Percentiles rank a stretch among this genome's conserved stretches.
These are phyloP conservation scores for Dinoponera quadriceps DNA, from an alignment of 1,140 invertebrate genomes.

Conservation along the genomic window DNA sequence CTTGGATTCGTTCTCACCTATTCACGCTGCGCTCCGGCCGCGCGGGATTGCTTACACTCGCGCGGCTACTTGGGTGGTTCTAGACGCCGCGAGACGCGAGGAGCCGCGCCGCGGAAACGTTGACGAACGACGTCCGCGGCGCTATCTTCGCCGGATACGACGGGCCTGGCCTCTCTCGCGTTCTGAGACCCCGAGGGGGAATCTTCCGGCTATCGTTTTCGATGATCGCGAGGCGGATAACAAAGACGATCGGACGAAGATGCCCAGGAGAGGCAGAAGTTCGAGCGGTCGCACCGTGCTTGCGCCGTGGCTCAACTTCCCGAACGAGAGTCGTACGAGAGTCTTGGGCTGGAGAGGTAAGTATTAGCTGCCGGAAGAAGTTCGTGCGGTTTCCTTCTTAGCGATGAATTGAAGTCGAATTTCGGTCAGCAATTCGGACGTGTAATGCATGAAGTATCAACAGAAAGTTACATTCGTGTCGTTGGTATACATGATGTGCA, in stretches of 20 bases:
- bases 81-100: constrained; percentile 50
- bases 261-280: too few species aligned
- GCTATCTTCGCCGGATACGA: constrained; percentile 8
- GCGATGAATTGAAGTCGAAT: too few species aligned
- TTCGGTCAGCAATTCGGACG: too few species aligned
- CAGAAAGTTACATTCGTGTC: too few species aligned
- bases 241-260: neutral
- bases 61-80: constrained; percentile 73
- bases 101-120: constrained; percentile 37
- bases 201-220: constrained; percentile 5
- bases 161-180: neutral
- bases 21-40: constrained; percentile 61
- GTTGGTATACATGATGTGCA: too few species aligned
- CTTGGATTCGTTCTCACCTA: constrained; percentile 75
- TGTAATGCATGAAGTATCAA: too few species aligned
- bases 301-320: too few species aligned
- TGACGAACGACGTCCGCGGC: constrained; percentile 43
- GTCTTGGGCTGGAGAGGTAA: too few species aligned
- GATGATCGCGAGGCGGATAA: neutral
- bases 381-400: too few species aligned
- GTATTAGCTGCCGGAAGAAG: too few species aligned
- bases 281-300: too few species aligned
- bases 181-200: neutral
- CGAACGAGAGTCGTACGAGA: too few species aligned
- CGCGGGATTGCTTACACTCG: constrained; percentile 68